Evolutionary conservation across 2,113 vertebrate species (phyloP), one percentile per base, ranked within the genome.

Genomic region (Galeopterus variegatus): DNA sequence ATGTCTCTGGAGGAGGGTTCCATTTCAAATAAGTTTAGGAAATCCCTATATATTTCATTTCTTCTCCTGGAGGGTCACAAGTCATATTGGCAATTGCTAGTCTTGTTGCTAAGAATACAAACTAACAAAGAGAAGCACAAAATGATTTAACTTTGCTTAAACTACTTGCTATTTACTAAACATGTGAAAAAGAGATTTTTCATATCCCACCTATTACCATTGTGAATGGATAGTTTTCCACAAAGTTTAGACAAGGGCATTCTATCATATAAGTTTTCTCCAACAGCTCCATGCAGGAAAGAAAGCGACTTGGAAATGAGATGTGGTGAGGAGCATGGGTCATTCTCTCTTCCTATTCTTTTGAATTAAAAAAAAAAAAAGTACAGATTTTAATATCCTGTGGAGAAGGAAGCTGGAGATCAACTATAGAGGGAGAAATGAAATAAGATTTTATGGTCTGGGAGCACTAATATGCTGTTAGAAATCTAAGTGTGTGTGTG

Each of bases 401-500:
- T 82, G 6, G 52, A 48, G 70, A 87, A 90, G 58, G 7, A 91
- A 84, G 45, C 23, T 76, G 36, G 62, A 86, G 33, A 64, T 62
- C 70, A 97, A 92, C 81, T 58, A 75, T 24, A 28, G 33, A 94
- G 26, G 17, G 52, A 70, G 24, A 87, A 72, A 72, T 33, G 17
- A 92, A 90, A 82, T 48, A 73, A 79, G 90, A 95, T 87, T 87
- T 92, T 33, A 84, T 93, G 41, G 19, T 81, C 33, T 81, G 33
- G 33, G 28, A 89, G 0, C 31, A 69, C 23, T 86, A 93, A 52
- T 76, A 73, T 45, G 54, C 48, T 79, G 9, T 58, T 65, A 89
- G 41, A 54, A 62, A 50, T 95, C 23, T 33, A 60, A 6, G 1
- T 0, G n/a, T 33, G 75, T 31, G 19, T 76, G 7, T 52, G 70